These are phyloP conservation scores for Calameuta filiformis DNA, from an alignment of 2,888 invertebrate genomes.

Conservation along the genomic window DNA sequence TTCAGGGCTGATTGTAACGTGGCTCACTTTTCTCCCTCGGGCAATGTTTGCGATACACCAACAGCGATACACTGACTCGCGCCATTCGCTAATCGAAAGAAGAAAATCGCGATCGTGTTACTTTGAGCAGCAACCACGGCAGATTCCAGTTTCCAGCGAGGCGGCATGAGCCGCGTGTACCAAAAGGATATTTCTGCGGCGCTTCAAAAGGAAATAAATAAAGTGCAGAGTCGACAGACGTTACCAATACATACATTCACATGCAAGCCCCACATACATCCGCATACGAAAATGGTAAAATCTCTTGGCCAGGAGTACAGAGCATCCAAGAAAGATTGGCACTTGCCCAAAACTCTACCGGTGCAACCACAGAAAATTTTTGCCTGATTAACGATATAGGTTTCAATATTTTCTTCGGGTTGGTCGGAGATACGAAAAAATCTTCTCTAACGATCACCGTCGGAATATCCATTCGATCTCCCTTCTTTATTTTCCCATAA, in stretches of 20 bases:
- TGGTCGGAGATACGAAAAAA: background rate
- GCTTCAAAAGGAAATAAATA: conserved; percentile 41
- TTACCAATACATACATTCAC: background rate
- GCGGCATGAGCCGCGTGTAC: background rate
- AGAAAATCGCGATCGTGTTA: conserved; percentile 53
- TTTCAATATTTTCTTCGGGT: conserved; percentile 43
- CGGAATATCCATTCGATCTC: conserved; percentile 26
- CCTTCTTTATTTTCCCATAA: conserved; percentile 5
- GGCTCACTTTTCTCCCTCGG: conserved; percentile 58
- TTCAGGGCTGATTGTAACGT: conserved; percentile 49
- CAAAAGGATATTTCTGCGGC: background rate
- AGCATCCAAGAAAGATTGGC: conserved; percentile 50
- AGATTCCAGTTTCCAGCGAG: conserved; percentile 32
- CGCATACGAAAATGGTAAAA: background rate
- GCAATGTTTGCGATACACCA: conserved; percentile 22
- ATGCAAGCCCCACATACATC: background rate
- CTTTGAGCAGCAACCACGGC: conserved; percentile 18
- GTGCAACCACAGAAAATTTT: conserved; percentile 56
- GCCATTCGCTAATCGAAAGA: conserved; percentile 50
- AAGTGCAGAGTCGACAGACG: conserved; percentile 29
- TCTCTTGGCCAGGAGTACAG: conserved; percentile 37
- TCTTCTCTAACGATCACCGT: conserved; percentile 19
- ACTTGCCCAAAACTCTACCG: conserved; percentile 45
- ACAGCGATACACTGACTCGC: conserved; percentile 22
- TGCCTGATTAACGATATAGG: conserved; percentile 59